A percentile compares a stretch with the other conserved stretches of the same genome.
Conservation (phyloP, 2,888 invertebrate species). For the Cosmorhoe ocellata region DNA sequence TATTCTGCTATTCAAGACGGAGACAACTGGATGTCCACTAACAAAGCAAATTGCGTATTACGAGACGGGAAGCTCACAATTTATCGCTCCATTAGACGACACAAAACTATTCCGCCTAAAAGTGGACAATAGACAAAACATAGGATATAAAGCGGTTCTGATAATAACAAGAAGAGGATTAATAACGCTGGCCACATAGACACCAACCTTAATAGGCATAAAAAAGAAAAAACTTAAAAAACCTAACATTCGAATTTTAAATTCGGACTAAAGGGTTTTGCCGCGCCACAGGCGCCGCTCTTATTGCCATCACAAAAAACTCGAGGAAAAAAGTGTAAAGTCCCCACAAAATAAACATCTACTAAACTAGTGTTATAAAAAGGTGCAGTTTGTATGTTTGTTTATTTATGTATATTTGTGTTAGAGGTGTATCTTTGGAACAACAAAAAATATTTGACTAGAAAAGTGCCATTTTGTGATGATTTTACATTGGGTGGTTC, state of each 20-base stretch:
- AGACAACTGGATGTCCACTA: conserved; percentile 18
- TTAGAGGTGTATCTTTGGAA: too few species aligned
- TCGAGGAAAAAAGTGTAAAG: conserved; percentile 74
- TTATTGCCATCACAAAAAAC: conserved; percentile 63
- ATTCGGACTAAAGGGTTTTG: conserved; percentile 70
- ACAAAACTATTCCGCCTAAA: conserved; percentile 46
- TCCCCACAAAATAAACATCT: conserved; percentile 70
- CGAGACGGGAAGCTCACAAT: conserved; percentile 42
- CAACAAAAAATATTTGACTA: too few species aligned
- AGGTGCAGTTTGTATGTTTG: too few species aligned
- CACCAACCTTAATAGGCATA: conserved; percentile 33
- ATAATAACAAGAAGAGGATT: conserved; percentile 71
- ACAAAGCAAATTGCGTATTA: conserved; percentile 41
- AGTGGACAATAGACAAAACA: conserved; percentile 51
- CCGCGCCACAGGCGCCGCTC: conserved; percentile 74
- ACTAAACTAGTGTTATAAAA: too few species aligned
- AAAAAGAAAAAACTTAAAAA: conserved; percentile 38
- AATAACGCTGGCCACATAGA: conserved; percentile 51
- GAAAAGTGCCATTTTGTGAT: too few species aligned
- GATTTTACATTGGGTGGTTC: too few species aligned
- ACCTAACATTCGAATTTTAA: conserved; percentile 48
- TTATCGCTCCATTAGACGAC: conserved; percentile 46
- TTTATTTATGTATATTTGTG: too few species aligned
- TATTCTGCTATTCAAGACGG: conserved; percentile 6
- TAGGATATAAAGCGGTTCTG: conserved; percentile 64